Base-by-base conservation (phyloP, 2,113 vertebrate species). In the Peromyscus polionotus region DNA sequence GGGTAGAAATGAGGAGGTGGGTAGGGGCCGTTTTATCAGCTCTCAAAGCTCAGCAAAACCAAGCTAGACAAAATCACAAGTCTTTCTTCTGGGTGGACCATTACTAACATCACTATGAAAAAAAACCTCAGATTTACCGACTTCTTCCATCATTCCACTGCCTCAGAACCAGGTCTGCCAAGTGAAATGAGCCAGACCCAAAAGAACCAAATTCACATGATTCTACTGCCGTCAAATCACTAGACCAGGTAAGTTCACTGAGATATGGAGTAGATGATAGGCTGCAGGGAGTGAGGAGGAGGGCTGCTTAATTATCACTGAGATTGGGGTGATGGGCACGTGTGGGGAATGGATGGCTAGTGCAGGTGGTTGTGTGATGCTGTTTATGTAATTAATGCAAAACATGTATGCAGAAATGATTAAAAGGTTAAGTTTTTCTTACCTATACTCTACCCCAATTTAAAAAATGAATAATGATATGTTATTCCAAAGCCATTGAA, bases 381-480 rank as follows among this genome's bases (percentile, higher is more conserved):
- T 45, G 39, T 36, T 81, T 86, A 45, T 70, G 13, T 70, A 68
- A 92, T 90, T 93, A 90, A 93, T 79, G n/a, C 36, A 63, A 51
- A 39, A 95, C 48, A 4, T 31, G 0, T 83, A 63, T 48, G 20
- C 48, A 36, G 31, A 87, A 68, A 75, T 96, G 36, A 70, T 84
- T 68, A 42, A 83, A 67, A 94, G 42, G 61, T 42, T n/a, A 59
- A 16, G 54, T 89, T 48, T 87, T 31, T 86, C 19, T 48, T 81
- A 95, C 51, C 61, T 77, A 36, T 72, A 67, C 94, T 91, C 96
- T 42, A 88, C 68, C 28, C 28, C 9, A 61, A 57, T 86, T 94
- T 83, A 2, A 77, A 95, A 93, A 91, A 76, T 96, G 75, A 86
- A 88, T 72, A 67, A 80, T 70, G 51, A 81, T 63, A 24, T 79